phyloP scores from a whole-genome alignment of 1,140 invertebrate species.

The Drosophila tsacasi region DNA sequence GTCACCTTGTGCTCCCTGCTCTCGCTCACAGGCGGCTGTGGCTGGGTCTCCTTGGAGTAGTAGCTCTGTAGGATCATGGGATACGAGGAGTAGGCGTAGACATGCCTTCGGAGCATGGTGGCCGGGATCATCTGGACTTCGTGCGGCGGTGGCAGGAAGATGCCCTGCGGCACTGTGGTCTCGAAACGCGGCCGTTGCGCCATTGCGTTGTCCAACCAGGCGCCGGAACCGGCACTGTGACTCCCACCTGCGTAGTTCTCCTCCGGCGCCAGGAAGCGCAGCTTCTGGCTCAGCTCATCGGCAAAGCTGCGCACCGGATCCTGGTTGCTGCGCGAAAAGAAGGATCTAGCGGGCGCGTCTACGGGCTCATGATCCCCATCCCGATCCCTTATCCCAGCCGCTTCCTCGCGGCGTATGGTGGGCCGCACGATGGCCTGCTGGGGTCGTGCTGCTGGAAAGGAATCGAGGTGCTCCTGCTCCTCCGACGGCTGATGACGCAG shows the following conservation, averaged over 20 bases:
- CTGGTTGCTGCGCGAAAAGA: conserved; percentile 69
- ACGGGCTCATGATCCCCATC: conserved; percentile 14
- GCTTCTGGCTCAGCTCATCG: conserved; percentile 78
- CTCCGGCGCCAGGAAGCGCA: conserved; percentile 73
- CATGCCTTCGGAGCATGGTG: conserved; percentile 68
- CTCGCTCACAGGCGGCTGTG: conserved; percentile 13
- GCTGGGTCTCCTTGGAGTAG: conserved; percentile 44
- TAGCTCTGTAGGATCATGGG: conserved; percentile 74
- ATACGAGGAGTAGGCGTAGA: conserved; percentile 82
- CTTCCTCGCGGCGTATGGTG: conserved; percentile 82
- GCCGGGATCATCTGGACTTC: conserved; percentile 88
- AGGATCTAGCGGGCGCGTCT: conserved; percentile 45
- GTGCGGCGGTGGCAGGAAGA: conserved; percentile 91
- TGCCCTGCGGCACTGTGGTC: conserved; percentile 91
- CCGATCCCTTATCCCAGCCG: conserved; percentile 26
- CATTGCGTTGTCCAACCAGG: conserved; percentile 60
- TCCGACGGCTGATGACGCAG: conserved; percentile 66
- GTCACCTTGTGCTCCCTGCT: conserved; percentile 42
- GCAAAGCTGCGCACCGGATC: conserved; percentile 69
- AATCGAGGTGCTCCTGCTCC: conserved; percentile 30
- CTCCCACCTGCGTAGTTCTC: conserved; percentile 60
- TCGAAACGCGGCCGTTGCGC: conserved; percentile 88
- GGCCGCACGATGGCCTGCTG: conserved; percentile 86
- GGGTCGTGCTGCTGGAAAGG: conserved; percentile 66
- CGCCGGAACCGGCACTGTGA: conserved; percentile 47